Evolutionary conservation across 2,797 vertebrate species (phyloP).

Genomic region (Picus viridis): DNA sequence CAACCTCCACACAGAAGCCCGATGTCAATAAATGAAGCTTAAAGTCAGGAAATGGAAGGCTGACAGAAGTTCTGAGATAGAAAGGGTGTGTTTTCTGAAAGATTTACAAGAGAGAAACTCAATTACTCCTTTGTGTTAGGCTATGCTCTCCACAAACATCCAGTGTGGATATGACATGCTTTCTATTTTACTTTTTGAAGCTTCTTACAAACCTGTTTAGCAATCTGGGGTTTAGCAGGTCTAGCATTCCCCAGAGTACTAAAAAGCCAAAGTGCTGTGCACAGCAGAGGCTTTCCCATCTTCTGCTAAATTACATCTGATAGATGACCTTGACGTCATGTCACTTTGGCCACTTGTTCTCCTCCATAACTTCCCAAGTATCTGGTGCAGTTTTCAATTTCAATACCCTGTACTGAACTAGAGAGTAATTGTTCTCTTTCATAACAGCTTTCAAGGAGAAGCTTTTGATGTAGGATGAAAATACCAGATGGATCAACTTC

Average conservation of each 20-base stretch:
- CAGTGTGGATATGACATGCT: neutral
- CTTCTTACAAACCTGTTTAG: neutral
- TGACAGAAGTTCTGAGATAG: neutral
- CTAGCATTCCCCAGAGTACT: neutral
- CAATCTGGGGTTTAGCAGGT: neutral
- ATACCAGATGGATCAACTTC: slow-evolving; percentile 36
- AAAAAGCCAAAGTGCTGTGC: neutral
- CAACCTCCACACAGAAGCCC: neutral
- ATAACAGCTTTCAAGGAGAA: slow-evolving; percentile 6
- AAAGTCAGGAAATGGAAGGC: neutral
- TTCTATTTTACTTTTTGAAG: neutral
- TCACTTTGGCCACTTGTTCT: neutral
- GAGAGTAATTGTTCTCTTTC: slow-evolving; percentile 5
- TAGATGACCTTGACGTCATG: neutral
- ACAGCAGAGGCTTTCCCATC: neutral
- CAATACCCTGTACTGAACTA: neutral
- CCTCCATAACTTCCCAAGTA: neutral
- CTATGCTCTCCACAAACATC: neutral
- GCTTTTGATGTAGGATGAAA: slow-evolving; percentile 15
- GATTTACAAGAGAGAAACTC: neutral
- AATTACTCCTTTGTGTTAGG: neutral
- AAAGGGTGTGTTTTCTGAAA: neutral
- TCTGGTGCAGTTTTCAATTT: neutral
- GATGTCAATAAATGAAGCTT: neutral
- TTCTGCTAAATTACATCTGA: neutral